phyloP scores from a whole-genome alignment of 2,113 vertebrate species.

The Oreochromis tanganicae region DNA sequence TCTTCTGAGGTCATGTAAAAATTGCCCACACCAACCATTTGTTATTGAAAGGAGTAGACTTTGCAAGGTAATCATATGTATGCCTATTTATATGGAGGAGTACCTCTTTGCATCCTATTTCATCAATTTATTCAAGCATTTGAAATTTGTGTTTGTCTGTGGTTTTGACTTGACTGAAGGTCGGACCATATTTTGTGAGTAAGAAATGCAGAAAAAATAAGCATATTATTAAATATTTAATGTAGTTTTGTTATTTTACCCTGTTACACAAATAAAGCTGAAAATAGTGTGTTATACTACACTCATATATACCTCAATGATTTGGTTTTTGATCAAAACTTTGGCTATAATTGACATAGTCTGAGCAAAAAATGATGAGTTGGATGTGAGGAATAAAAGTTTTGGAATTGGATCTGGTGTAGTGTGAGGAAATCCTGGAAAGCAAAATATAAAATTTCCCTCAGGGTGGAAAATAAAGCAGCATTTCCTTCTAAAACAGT shows the following conservation, averaged over 20 bases:
- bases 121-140: neutral
- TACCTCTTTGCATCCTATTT: neutral
- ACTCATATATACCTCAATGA: neutral
- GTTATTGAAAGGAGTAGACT: neutral
- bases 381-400: neutral
- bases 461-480: neutral
- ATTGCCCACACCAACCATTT: neutral
- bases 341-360: neutral
- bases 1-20: neutral
- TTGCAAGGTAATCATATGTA: neutral
- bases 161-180: neutral
- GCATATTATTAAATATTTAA: neutral
- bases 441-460: neutral
- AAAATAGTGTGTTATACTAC: neutral
- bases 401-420: neutral
- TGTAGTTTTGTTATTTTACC: neutral
- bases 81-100: neutral
- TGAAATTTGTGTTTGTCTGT: neutral
- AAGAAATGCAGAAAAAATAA: neutral
- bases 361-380: neutral
- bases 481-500: neutral
- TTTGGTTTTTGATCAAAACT: neutral
- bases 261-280: neutral
- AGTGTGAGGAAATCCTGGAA: neutral
- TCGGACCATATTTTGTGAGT: neutral